Evolutionary conservation across 1,140 invertebrate genomes (phyloP).

Genomic region (Macrotrachela quadricornifera): DNA sequence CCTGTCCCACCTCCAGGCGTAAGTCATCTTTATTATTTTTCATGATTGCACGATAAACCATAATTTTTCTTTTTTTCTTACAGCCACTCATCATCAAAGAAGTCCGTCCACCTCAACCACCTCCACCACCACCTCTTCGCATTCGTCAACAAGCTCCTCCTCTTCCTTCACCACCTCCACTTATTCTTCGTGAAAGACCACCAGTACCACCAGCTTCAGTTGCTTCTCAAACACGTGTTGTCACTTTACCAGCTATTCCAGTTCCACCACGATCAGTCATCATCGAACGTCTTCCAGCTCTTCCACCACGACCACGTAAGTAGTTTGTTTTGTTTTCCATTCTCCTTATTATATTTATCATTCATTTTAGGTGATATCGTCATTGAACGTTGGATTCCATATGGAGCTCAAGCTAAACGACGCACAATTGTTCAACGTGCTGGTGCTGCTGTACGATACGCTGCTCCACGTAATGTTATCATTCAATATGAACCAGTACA

Average conservation of each 20-base stretch:
- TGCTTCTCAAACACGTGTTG: background rate
- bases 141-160: background rate
- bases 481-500: background rate
- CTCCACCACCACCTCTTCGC: background rate
- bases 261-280: background rate
- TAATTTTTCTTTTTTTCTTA: background rate
- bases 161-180: background rate
- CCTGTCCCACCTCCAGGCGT: background rate
- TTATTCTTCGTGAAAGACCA: background rate
- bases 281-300: background rate
- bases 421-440: background rate
- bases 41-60: background rate
- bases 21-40: too few species aligned
- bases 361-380: background rate
- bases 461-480: background rate
- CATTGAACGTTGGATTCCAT: background rate
- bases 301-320: background rate
- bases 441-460: background rate
- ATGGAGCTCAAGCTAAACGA: background rate
- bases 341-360: too few species aligned
- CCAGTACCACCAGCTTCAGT: background rate
- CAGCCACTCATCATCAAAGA: background rate
- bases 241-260: background rate
- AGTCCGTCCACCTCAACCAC: background rate
- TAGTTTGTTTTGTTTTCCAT: too few species aligned